Conservation (phyloP, 2,113 vertebrate genomes). For the Podilymbus podiceps region DNA sequence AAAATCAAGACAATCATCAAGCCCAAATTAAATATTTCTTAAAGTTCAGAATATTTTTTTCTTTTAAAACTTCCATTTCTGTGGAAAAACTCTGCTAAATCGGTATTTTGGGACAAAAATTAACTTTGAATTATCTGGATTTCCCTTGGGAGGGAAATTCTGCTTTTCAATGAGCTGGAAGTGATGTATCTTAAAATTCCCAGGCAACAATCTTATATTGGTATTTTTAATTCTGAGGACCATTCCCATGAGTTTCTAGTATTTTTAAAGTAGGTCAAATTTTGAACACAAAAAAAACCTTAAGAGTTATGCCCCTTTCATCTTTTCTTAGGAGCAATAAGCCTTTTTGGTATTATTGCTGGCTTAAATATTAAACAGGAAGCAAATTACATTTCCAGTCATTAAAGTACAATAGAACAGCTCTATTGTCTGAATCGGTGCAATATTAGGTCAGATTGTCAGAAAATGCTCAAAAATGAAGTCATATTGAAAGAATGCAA, state of each 20-base stretch:
- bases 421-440: conserved; percentile 63
- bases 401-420: conserved; percentile 67
- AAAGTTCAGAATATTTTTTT: not conserved
- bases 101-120: conserved; percentile 58
- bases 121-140: conserved; percentile 63
- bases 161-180: conserved; percentile 58
- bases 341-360: conserved; percentile 54
- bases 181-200: conserved; percentile 61
- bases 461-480: conserved; percentile 60
- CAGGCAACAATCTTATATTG: conserved; percentile 66
- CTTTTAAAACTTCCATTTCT: not conserved
- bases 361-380: conserved; percentile 69
- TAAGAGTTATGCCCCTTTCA: conserved; percentile 66
- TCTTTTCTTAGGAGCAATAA: conserved; percentile 61
- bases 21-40: not conserved
- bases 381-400: conserved; percentile 65
- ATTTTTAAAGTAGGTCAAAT: conserved; percentile 69
- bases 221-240: conserved; percentile 66
- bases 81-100: conserved; percentile 28
- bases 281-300: conserved; percentile 59
- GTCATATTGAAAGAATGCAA: conserved; percentile 64
- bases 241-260: conserved; percentile 57
- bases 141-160: conserved; percentile 56
- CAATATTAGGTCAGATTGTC: conserved; percentile 61
- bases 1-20: not conserved